These are phyloP conservation scores for Stichopus horrens DNA, from an alignment of 53 echinoderm and acorn worm species.

Conservation along the genomic window DNA sequence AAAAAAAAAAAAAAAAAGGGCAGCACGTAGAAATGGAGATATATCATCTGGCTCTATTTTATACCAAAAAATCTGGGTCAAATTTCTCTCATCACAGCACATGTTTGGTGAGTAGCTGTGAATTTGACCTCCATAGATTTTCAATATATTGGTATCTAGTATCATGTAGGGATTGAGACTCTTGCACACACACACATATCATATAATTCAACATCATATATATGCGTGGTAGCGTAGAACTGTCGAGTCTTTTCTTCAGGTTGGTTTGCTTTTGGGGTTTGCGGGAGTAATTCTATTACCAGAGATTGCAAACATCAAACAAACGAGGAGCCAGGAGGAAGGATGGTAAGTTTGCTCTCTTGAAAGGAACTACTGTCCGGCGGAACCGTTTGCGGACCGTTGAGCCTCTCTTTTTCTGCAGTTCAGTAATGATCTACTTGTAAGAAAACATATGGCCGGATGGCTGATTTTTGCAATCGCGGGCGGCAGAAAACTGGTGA, in stretches of 20 bases:
- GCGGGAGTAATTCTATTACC: background rate
- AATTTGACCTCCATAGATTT: background rate
- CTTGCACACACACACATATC: background rate
- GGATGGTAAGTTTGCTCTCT: background rate
- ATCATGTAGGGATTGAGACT: background rate
- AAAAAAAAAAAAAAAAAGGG: too few relatives aligned
- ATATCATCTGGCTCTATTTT: too few relatives aligned
- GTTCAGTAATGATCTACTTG: background rate
- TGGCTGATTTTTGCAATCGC: background rate
- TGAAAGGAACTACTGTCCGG: background rate
- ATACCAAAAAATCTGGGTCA: background rate
- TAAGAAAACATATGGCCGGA: background rate
- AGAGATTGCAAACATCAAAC: background rate
- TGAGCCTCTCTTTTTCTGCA: too few relatives aligned
- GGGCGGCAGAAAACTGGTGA: background rate
- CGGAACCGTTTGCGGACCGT: too few relatives aligned
- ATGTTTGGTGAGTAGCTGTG: background rate
- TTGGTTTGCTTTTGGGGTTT: background rate
- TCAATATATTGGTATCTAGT: background rate
- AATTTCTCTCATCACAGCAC: slow-evolving; percentile 1
- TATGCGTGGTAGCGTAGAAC: too few relatives aligned
- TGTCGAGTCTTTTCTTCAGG: background rate
- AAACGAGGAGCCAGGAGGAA: background rate
- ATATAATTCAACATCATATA: too few relatives aligned
- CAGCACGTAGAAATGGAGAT: too few relatives aligned